Conservation (phyloP, 2,797 vertebrate genomes). For the Enteromius paludinosus region DNA sequence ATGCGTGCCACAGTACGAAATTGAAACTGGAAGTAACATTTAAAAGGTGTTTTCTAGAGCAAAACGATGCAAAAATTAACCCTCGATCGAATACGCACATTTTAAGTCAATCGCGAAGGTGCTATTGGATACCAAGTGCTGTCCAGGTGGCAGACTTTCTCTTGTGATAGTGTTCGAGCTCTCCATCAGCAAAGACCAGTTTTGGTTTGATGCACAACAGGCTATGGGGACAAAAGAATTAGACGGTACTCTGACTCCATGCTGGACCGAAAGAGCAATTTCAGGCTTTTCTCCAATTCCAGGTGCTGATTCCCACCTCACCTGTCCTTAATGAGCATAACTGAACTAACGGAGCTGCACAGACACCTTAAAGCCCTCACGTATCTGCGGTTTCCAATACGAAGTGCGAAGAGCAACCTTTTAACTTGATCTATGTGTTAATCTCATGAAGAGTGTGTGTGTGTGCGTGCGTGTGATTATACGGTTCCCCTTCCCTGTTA, state of each 20-base stretch:
- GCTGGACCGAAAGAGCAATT: not conserved
- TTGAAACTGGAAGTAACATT: conserved; percentile 65
- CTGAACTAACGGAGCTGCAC: conserved; percentile 26
- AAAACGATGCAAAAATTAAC: conserved; percentile 34
- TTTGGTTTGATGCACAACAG: conserved; percentile 37
- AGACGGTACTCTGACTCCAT: conserved; percentile 33
- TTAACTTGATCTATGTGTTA: conserved; percentile 41
- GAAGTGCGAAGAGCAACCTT: conserved; percentile 12
- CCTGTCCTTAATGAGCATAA: conserved; percentile 46
- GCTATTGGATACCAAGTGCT: conserved; percentile 61
- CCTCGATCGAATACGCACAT: conserved; percentile 35
- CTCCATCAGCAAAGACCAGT: conserved; percentile 57
- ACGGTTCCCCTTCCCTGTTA: conserved; percentile 60
- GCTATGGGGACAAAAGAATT: conserved; percentile 33
- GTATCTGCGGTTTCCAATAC: conserved; percentile 24
- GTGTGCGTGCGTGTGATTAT: conserved; percentile 38
- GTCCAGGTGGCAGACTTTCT: conserved; percentile 43
- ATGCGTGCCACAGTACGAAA: conserved; percentile 45
- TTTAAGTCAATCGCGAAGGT: conserved; percentile 58
- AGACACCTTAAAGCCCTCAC: conserved; percentile 12
- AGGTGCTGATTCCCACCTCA: conserved; percentile 48
- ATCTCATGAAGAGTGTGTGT: not conserved
- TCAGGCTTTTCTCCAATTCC: conserved; percentile 47
- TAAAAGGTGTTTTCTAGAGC: conserved; percentile 40
- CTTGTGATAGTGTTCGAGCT: conserved; percentile 25